A percentile compares a stretch with the other conserved stretches of the same genome.
Conservation (phyloP, 2,113 vertebrate genomes). For the Gnathonemus longibarbis region DNA sequence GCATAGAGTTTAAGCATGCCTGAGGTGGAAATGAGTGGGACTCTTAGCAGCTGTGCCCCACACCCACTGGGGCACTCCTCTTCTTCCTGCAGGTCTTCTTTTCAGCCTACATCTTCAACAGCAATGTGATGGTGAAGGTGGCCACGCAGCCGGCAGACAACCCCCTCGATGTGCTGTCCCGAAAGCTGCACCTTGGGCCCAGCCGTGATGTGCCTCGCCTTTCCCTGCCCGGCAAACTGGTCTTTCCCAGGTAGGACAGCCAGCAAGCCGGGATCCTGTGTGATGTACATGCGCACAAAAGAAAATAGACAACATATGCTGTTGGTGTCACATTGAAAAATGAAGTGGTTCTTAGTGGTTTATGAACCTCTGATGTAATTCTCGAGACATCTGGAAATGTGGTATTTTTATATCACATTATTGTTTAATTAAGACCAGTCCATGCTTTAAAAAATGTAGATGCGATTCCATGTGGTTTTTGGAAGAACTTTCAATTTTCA, state of each 20-base stretch:
- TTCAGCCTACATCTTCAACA: conserved; percentile 99
- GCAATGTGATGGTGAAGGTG: conserved; percentile 99
- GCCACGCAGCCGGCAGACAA: conserved; percentile 98
- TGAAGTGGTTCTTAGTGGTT: background rate
- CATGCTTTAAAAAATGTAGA: background rate
- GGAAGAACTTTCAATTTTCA: background rate
- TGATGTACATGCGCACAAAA: background rate
- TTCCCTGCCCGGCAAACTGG: conserved; percentile 92
- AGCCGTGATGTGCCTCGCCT: conserved; percentile 90
- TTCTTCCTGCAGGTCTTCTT: conserved; percentile 79
- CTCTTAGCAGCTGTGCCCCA: background rate
- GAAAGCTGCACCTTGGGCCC: conserved; percentile 92
- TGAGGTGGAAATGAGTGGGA: background rate
- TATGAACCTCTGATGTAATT: background rate
- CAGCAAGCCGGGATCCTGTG: background rate
- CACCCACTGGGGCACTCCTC: background rate
- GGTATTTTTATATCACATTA: background rate
- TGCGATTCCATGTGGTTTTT: background rate
- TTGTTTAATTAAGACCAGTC: background rate
- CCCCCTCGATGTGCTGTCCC: conserved; percentile 89
- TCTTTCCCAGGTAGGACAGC: conserved; percentile 82
- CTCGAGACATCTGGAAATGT: background rate
- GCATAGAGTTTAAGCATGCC: background rate
- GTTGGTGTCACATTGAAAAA: background rate
- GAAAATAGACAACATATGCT: background rate